Base-by-base conservation (phyloP, 2,113 vertebrate species). In the Neolamprologus caudopunctatus region DNA sequence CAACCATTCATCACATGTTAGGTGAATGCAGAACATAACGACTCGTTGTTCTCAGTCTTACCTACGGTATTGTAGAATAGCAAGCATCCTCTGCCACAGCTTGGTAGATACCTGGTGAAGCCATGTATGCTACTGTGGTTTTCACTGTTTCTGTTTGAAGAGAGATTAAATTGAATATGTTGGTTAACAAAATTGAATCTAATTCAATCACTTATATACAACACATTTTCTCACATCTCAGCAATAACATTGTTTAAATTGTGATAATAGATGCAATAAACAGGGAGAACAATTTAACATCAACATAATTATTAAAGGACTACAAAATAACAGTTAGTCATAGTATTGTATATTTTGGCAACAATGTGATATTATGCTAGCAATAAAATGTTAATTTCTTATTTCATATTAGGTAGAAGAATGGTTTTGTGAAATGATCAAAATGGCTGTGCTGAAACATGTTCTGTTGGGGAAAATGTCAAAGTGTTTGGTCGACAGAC, bases 351-450 rank as follows among this genome's bases (percentile, higher is more conserved):
- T 61, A 61, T 61, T 61, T 61, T 61, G 3, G 57, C 28, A 61
- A 7, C 57, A 33, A 19, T 19, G 57, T 33, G 28, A 61, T 61
- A 61, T 17, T 31, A 31, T 61, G 3, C 57, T 6, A 61, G 57
- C 8, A 61, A 55, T 55, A 55, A 55, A 55, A 55, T 55, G 14
- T 16, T 31, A 2, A 61, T 61, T 61, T 61, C 3, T 33, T 61
- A 57, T 33, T 17, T 31, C 0, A 0, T 33, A 33, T 3, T 61
- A 19, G 16, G 28, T 4, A 10, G 28, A 61, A 61, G 1, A 33
- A 33, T 7, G 28, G 5, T 33, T 0, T 61, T 33, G 16, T 61
- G 16, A 61, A 61, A 61, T 0, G 1, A 61, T 61, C 16, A 33
- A 61, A 61, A 61, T 61, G 0, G 28, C 28, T 33, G 28, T 61